Percentiles rank a stretch among this genome's conserved stretches.
Conservation (phyloP, 2,797 vertebrate species). For the Sebastolobus altivelis region DNA sequence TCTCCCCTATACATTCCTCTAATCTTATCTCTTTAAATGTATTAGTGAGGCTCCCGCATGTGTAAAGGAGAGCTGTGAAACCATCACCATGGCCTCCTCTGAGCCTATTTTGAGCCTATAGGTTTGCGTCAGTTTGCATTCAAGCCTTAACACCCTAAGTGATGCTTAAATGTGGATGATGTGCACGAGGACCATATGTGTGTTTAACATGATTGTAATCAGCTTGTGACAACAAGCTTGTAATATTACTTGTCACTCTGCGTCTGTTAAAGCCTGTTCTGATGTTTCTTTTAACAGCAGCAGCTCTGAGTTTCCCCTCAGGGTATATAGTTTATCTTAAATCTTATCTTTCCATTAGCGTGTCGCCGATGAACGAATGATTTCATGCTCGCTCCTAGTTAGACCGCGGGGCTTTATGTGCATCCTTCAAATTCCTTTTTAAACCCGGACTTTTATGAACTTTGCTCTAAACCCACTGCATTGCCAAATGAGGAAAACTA, state of each 20-base stretch:
- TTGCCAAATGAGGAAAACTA: conserved; percentile 26
- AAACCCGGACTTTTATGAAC: background rate
- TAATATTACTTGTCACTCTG: background rate
- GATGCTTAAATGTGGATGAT: background rate
- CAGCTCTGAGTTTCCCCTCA: background rate
- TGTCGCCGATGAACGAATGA: background rate
- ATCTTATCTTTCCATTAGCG: conserved; percentile 9
- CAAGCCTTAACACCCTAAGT: background rate
- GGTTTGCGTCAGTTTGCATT: conserved; percentile 17
- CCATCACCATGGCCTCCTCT: background rate
- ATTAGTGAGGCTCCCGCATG: conserved; percentile 27
- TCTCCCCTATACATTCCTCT: conserved; percentile 21
- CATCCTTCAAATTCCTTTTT: conserved; percentile 13
- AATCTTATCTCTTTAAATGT: conserved; percentile 48
- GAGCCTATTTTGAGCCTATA: conserved; percentile 10
- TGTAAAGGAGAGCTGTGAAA: background rate
- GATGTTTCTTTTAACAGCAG: conserved; percentile 3
- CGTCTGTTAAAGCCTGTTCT: background rate
- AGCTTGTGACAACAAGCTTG: conserved; percentile 3
- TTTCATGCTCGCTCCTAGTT: background rate
- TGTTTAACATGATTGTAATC: conserved; percentile 21
- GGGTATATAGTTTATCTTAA: conserved; percentile 8
- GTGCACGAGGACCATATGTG: background rate
- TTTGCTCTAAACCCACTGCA: background rate
- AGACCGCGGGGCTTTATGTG: background rate